Conservation (phyloP, 2,113 vertebrate species). For the Rutilus rutilus region DNA sequence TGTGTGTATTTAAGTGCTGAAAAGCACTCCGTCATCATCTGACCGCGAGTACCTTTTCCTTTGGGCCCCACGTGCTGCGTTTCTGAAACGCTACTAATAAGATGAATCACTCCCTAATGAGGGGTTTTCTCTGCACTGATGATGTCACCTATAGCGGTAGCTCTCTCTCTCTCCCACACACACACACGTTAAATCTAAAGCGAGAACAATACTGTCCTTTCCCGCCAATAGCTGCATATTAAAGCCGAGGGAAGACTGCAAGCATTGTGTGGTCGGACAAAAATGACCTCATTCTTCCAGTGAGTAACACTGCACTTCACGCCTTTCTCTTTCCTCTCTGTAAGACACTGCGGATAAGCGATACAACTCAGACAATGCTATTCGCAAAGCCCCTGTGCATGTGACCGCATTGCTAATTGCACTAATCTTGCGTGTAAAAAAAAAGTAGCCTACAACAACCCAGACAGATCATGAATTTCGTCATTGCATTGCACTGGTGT, state of each 20-base stretch:
- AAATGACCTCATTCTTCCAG: conserved; percentile 49
- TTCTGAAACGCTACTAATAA: conserved; percentile 41
- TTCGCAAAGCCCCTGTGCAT: neutral
- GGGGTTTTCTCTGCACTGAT: conserved; percentile 42
- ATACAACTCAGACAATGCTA: conserved; percentile 15
- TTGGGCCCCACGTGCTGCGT: conserved; percentile 58
- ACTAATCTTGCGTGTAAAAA: neutral
- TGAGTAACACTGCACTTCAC: neutral
- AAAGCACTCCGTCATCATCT: conserved; percentile 27
- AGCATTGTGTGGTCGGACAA: conserved; percentile 30
- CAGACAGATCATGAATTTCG: neutral
- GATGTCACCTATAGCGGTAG: conserved; percentile 42
- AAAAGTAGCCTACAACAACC: neutral
- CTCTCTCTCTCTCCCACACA: neutral
- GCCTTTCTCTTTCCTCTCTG: neutral
- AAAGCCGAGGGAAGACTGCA: neutral
- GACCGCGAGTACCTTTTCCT: conserved; percentile 60
- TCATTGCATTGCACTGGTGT: neutral
- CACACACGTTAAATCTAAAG: conserved; percentile 19
- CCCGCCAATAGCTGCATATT: neutral
- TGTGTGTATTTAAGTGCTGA: conserved; percentile 14
- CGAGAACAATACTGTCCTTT: conserved; percentile 39
- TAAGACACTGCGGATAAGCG: conserved; percentile 20
- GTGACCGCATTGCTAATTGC: conserved; percentile 19
- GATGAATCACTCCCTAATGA: conserved; percentile 52